Conservation (phyloP, 2,113 vertebrate genomes). For the Notiomystis cincta region DNA sequence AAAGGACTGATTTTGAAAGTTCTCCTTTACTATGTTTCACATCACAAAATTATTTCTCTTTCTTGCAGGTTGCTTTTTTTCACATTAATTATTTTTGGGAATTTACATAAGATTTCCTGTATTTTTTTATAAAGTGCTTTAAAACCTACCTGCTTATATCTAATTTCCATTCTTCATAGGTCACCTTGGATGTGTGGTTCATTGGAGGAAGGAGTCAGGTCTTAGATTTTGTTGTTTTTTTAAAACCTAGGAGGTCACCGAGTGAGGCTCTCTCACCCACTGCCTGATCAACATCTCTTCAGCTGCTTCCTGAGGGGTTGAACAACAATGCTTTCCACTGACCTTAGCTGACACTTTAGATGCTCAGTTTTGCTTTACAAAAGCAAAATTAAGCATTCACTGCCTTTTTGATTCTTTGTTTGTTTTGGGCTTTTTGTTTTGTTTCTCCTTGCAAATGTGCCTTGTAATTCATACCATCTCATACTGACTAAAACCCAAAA, state of each 20-base stretch:
- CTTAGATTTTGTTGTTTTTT: background rate
- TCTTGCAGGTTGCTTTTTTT: background rate
- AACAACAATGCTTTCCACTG: background rate
- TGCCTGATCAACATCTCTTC: background rate
- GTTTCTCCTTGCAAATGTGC: background rate
- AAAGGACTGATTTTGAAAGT: background rate
- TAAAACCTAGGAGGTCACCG: background rate
- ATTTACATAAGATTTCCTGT: background rate
- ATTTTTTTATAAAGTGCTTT: background rate
- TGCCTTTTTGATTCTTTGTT: background rate
- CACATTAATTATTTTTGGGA: background rate
- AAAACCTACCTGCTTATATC: background rate
- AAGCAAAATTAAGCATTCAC: background rate
- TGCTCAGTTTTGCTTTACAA: background rate
- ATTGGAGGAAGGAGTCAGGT: background rate
- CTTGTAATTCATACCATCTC: background rate
- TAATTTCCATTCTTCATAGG: background rate
- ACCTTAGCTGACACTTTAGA: background rate
- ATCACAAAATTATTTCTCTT: background rate
- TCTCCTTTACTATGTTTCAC: background rate
- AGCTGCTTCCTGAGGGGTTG: background rate
- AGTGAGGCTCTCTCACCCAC: background rate
- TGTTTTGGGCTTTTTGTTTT: background rate
- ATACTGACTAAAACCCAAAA: background rate
- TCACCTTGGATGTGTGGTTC: background rate